These are phyloP conservation scores for Clepsis dumicolana DNA, from an alignment of 2,888 invertebrate species.

Conservation along the genomic window DNA sequence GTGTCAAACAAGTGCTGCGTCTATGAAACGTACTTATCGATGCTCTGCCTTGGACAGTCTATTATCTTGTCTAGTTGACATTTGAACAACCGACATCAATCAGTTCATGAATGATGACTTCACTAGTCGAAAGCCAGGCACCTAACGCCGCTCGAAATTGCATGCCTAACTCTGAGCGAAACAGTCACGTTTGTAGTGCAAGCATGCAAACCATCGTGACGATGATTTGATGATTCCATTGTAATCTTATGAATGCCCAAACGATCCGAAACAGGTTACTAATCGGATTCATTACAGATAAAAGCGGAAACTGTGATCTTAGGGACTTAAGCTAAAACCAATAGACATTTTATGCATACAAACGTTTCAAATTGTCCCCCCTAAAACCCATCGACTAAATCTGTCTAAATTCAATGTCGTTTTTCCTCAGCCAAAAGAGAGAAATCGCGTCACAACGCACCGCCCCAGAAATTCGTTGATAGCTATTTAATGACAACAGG, in stretches of 20 bases:
- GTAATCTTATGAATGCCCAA: neutral
- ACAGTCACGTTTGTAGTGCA: neutral
- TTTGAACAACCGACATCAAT: slow-evolving; percentile 11
- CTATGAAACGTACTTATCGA: neutral
- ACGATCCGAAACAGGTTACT: neutral
- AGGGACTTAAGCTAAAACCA: neutral
- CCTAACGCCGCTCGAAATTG: slow-evolving; percentile 10
- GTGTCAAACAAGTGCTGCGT: neutral
- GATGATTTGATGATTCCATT: neutral
- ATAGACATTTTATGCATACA: neutral
- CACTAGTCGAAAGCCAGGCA: neutral
- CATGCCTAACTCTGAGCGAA: neutral
- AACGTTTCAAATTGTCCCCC: neutral
- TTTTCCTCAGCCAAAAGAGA: slow-evolving; percentile 19
- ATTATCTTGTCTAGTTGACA: slow-evolving; percentile 5
- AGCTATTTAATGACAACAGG: slow-evolving; percentile 48
- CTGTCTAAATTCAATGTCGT: slow-evolving; percentile 8
- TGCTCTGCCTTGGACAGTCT: neutral
- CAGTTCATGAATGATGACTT: slow-evolving; percentile 22
- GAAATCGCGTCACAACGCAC: slow-evolving; percentile 17
- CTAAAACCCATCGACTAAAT: slow-evolving; percentile 6
- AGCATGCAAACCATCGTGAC: neutral
- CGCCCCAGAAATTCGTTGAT: slow-evolving; percentile 37
- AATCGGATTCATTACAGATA: neutral
- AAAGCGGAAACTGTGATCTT: neutral